Base-by-base conservation (phyloP, 2,113 vertebrate species). In the Platysternon megacephalum region DNA sequence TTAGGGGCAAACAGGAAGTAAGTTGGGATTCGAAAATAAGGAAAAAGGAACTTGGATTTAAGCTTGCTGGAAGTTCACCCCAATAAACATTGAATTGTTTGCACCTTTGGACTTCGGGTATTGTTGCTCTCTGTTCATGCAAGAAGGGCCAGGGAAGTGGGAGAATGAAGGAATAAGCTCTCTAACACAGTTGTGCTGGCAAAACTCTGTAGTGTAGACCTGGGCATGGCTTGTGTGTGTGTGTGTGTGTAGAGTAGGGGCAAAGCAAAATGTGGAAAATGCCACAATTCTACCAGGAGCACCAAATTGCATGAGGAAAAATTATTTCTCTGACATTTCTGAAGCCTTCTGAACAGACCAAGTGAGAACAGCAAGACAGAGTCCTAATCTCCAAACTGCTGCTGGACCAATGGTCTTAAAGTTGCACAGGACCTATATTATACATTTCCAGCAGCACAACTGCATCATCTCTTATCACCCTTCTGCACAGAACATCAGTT, bases 161-260 rank as follows among this genome's bases (percentile, higher is more conserved):
- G 12, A 49, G 13, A 49, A 13, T 49, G 48, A 49, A 49, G 48
- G 48, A 49, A 49, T 49, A 49, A 49, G 48, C 48, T 49, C 12
- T 49, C 48, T 49, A 49, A 49, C 48, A 49, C 13, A 49, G 81
- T n/a, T 13, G 49, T 74, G 14, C 35, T 8, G 12, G 10, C 19
- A 26, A 14, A 51, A n/a, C 42, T 56, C 3, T 32, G 19, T 58
- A 32, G 58, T 61, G 58, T 61, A 32, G 58, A 29, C 26, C 28
- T 32, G 29, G 58, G 5, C 13, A 3, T 32, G 5, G n/a, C 5
- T 22, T 39, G n/a, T 39, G n/a, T 19, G 39, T 68, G 21, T 14
- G 2, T 46, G 44, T 46, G 44, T 46, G 48, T 0, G 16, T 74
- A 80, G n/a, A n/a, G n/a, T n/a, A n/a, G 22, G n/a, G 0, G 0